These are phyloP conservation scores for Mactromeris polynyma DNA, from an alignment of 2,888 invertebrate genomes.

Conservation along the genomic window DNA sequence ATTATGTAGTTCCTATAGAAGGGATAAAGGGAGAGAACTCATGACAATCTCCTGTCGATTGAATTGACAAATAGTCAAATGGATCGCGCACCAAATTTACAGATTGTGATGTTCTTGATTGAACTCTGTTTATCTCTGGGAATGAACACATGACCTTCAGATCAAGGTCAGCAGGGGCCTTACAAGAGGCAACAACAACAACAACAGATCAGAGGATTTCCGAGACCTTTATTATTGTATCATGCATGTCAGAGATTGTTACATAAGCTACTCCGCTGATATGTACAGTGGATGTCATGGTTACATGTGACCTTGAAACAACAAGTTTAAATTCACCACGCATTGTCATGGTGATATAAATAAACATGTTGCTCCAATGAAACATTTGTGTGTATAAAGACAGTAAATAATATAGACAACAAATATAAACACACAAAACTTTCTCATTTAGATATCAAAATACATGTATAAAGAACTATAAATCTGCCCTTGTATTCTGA, in stretches of 20 bases:
- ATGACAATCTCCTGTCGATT: too few relatives aligned
- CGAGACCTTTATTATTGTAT: constrained; percentile 36
- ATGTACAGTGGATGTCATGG: constrained; percentile 38
- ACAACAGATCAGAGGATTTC: constrained; percentile 9
- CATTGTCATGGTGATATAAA: background rate
- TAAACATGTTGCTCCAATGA: background rate
- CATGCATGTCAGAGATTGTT: constrained; percentile 42
- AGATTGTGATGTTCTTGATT: too few relatives aligned
- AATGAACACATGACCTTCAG: too few relatives aligned
- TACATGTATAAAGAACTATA: background rate
- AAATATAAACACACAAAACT: background rate
- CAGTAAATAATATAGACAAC: background rate
- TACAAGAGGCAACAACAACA: background rate
- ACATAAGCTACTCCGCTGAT: constrained; percentile 37
- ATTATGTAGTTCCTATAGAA: too few relatives aligned
- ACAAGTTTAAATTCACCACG: background rate
- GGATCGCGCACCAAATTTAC: too few relatives aligned
- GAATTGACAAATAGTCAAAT: too few relatives aligned
- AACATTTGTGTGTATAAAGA: background rate
- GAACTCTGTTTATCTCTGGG: too few relatives aligned
- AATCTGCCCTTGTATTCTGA: too few relatives aligned
- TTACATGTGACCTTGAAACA: constrained; percentile 10
- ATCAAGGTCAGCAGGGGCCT: too few relatives aligned
- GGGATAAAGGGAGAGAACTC: too few relatives aligned
- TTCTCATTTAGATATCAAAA: background rate